Percentiles rank a stretch among this genome's conserved stretches.
phyloP scores from a whole-genome alignment of 2,888 invertebrate species.

The Eumacrocentrus americanus region DNA sequence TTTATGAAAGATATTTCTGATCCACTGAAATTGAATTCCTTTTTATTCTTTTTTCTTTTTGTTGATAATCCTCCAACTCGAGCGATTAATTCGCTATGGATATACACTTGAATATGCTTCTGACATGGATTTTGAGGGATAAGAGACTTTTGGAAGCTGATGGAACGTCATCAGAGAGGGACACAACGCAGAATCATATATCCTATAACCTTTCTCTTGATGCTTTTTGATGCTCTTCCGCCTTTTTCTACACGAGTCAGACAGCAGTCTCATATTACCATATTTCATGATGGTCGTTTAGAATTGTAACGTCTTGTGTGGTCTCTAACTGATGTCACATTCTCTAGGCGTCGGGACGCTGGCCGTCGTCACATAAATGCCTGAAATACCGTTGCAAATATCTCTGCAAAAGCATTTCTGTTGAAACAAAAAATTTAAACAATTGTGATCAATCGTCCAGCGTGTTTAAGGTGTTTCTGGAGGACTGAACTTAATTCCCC shows the following conservation, averaged over 20 bases:
- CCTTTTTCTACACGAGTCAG: conserved; percentile 20
- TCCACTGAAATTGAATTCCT: too few relatives aligned
- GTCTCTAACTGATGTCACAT: conserved; percentile 48
- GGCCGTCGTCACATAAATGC: background rate
- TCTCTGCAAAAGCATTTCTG: background rate
- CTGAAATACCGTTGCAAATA: background rate
- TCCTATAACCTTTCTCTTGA: background rate
- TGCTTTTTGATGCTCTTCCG: conserved; percentile 22
- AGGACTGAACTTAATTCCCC: too few relatives aligned
- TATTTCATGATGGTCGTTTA: conserved; percentile 60
- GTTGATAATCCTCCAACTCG: conserved; percentile 24
- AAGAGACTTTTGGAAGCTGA: background rate
- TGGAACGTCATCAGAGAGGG: background rate
- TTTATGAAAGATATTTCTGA: conserved; percentile 21
- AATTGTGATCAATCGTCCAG: too few relatives aligned
- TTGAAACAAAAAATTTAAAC: background rate
- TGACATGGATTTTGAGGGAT: too few relatives aligned
- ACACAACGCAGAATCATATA: background rate
- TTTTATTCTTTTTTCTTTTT: conserved; percentile 10
- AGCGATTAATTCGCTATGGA: conserved; percentile 19
- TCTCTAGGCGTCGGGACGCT: conserved; percentile 49
- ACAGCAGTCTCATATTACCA: conserved; percentile 51
- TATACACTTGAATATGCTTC: conserved; percentile 1
- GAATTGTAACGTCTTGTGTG: conserved; percentile 39
- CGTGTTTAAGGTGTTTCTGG: too few relatives aligned